phyloP scores from a whole-genome alignment of 2,888 invertebrate species.

The Pemphredon lugubris region DNA sequence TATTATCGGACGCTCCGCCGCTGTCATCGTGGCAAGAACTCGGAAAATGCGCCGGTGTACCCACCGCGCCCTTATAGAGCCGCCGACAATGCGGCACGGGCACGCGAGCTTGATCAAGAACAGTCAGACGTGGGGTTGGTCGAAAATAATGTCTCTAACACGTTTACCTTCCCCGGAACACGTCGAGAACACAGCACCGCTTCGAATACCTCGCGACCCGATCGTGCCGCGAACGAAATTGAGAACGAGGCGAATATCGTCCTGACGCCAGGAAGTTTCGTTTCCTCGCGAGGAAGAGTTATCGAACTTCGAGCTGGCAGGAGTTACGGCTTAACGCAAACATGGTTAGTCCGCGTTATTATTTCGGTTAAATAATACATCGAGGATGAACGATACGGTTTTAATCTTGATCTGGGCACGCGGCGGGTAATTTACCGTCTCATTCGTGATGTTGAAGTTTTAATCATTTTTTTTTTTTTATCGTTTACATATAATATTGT shows the following conservation, averaged over 20 bases:
- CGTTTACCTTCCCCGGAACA: conserved; percentile 30
- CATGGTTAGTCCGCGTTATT: too few relatives aligned
- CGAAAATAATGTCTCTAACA: conserved; percentile 33
- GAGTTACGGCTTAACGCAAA: too few relatives aligned
- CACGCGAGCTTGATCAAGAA: conserved; percentile 35
- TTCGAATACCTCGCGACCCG: conserved; percentile 38
- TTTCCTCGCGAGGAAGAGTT: conserved; percentile 7
- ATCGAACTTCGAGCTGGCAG: too few relatives aligned
- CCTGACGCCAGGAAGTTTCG: conserved; percentile 7
- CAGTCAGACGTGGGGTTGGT: not conserved
- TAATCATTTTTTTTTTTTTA: too few relatives aligned
- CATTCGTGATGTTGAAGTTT: too few relatives aligned
- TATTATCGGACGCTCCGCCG: not conserved
- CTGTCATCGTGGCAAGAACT: conserved; percentile 15
- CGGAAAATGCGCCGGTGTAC: conserved; percentile 23
- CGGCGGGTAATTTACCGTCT: too few relatives aligned
- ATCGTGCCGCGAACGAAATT: conserved; percentile 27
- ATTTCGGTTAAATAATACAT: too few relatives aligned
- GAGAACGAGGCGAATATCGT: conserved; percentile 14
- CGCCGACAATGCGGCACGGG: conserved; percentile 30
- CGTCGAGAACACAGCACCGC: conserved; percentile 26
- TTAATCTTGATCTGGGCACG: too few relatives aligned
- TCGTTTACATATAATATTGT: too few relatives aligned
- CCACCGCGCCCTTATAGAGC: conserved; percentile 26
- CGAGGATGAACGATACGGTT: too few relatives aligned